Conservation (phyloP, 2,113 vertebrate species). For the Tenrec ecaudatus region DNA sequence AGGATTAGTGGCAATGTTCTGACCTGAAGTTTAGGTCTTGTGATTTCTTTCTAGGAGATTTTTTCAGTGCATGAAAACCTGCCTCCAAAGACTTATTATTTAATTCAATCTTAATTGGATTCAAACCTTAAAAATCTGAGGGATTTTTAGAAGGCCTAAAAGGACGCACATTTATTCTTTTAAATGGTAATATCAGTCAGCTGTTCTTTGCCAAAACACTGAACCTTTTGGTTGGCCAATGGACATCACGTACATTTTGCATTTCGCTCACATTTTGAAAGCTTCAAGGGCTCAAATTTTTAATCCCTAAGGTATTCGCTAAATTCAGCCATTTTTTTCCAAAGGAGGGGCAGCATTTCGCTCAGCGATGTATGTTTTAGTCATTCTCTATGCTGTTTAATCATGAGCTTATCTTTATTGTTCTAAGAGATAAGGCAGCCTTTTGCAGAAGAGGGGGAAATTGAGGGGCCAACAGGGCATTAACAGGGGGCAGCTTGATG, state of each 20-base stretch:
- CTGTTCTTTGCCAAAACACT: neutral
- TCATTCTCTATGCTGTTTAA: conserved; percentile 14
- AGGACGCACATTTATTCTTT: neutral
- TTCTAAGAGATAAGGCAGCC: too few relatives aligned
- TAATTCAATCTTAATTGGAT: conserved; percentile 69
- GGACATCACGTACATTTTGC: neutral
- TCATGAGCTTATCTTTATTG: neutral
- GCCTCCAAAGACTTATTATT: conserved; percentile 46
- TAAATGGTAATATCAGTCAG: neutral
- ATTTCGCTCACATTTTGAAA: conserved; percentile 30
- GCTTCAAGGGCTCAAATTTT: neutral
- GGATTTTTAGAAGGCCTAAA: conserved; percentile 46
- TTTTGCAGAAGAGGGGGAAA: neutral
- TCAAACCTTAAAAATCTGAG: conserved; percentile 51
- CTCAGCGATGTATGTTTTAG: neutral
- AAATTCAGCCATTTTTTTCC: conserved; percentile 48
- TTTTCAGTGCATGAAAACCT: conserved; percentile 45
- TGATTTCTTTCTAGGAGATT: conserved; percentile 71
- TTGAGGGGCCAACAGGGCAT: neutral
- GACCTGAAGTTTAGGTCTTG: conserved; percentile 73
- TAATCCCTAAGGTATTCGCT: neutral
- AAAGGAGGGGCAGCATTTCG: conserved; percentile 44
- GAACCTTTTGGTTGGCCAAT: neutral
- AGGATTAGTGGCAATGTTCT: conserved; percentile 74
- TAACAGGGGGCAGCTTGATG: neutral